phyloP scores from a whole-genome alignment of 2,888 invertebrate species.

The Drosophila macrothrix region DNA sequence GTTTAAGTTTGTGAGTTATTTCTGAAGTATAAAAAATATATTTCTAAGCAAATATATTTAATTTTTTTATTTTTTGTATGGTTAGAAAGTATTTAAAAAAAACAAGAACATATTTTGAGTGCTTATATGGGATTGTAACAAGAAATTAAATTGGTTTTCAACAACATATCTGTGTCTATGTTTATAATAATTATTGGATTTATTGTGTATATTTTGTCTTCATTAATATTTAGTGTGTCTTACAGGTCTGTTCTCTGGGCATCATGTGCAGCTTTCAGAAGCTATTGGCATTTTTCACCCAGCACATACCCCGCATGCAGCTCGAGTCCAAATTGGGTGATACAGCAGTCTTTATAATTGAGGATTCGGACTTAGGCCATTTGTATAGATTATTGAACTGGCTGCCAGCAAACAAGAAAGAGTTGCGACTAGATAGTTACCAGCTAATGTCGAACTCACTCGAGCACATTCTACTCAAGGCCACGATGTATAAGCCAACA shows the following conservation, averaged over 20 bases:
- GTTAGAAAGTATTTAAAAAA: neutral
- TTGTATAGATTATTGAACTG: constrained; percentile 88
- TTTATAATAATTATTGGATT: neutral
- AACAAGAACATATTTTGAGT: too few species aligned
- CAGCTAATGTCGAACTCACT: constrained; percentile 92
- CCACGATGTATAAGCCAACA: constrained; percentile 1
- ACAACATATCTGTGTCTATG: neutral
- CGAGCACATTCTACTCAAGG: constrained; percentile 91
- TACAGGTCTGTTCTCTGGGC: constrained; percentile 89
- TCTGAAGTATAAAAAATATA: neutral
- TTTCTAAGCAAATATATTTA: neutral
- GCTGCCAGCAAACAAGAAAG: constrained; percentile 86
- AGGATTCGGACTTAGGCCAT: constrained; percentile 88
- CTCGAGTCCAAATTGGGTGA: constrained; percentile 90
- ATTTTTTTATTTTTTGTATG: neutral
- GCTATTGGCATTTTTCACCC: constrained; percentile 86
- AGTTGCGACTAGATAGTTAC: constrained; percentile 89
- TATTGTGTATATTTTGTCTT: neutral
- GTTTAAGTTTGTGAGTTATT: neutral
- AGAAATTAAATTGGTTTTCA: neutral
- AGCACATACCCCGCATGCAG: constrained; percentile 90
- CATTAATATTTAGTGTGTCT: neutral
- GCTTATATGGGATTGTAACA: neutral
- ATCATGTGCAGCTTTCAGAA: constrained; percentile 90
- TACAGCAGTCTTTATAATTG: constrained; percentile 90